Evolutionary conservation across 2,113 vertebrate genomes (phyloP).

Genomic region (Otus sunia): DNA sequence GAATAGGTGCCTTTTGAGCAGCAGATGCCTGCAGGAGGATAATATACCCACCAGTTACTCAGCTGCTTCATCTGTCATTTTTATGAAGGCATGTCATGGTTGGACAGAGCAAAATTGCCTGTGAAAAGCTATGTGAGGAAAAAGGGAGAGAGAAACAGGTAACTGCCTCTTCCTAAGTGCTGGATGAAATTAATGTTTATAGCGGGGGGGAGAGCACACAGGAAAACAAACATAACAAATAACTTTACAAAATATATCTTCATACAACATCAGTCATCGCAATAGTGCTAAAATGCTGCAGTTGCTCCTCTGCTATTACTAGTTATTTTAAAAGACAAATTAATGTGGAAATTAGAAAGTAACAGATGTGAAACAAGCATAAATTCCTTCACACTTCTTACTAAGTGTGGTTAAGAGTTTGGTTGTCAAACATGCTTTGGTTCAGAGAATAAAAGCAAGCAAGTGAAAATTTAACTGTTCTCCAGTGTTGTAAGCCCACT

Average conservation of each 20-base stretch:
- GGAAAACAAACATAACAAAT: constrained; percentile 24
- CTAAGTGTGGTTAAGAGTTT: constrained; percentile 17
- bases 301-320: background rate
- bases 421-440: constrained; percentile 31
- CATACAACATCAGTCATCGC: background rate
- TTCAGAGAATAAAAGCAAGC: constrained; percentile 40
- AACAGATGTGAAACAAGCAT: constrained; percentile 26
- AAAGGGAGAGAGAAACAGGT: constrained; percentile 1
- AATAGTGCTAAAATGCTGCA: background rate
- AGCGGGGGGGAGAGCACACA: background rate
- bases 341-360: constrained; percentile 57
- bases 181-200: constrained; percentile 36
- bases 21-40: constrained; percentile 33
- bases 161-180: constrained; percentile 17
- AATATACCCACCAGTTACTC: constrained; percentile 55
- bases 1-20: constrained; percentile 34
- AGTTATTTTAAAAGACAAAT: constrained; percentile 21
- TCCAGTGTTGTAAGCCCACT: constrained; percentile 23
- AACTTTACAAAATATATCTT: constrained; percentile 18
- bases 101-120: constrained; percentile 57
- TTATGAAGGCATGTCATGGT: constrained; percentile 52
- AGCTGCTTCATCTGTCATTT: constrained; percentile 59
- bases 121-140: constrained; percentile 41
- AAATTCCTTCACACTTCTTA: constrained; percentile 57
- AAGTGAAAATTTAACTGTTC: constrained; percentile 42